These are phyloP conservation scores for Anniella stebbinsi DNA, from an alignment of 2,797 vertebrate genomes.

Conservation along the genomic window DNA sequence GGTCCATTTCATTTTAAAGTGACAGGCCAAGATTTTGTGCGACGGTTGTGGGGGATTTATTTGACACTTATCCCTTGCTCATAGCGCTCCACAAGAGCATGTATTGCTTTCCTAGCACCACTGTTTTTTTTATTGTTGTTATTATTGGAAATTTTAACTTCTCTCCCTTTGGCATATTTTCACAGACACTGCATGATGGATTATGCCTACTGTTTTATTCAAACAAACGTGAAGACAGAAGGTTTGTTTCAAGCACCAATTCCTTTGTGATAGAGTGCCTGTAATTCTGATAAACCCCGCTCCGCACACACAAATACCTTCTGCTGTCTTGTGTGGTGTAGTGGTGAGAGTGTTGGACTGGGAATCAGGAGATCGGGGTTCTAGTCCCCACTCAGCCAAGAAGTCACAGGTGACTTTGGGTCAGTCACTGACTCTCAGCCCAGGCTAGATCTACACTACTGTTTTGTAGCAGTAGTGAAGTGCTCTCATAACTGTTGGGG, in stretches of 20 bases:
- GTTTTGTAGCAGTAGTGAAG: no score
- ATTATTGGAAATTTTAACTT: slow-evolving; percentile 34
- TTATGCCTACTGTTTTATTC: slow-evolving; percentile 35
- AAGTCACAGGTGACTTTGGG: no score
- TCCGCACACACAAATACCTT: not conserved
- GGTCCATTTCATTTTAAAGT: not conserved
- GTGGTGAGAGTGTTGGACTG: no score
- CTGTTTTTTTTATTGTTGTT: slow-evolving; percentile 8
- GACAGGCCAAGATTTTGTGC: not conserved
- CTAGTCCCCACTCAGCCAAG: no score
- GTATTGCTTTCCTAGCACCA: slow-evolving; percentile 42
- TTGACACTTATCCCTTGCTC: slow-evolving; percentile 43
- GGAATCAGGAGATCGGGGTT: no score
- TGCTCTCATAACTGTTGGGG: no score
- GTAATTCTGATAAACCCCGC: not conserved
- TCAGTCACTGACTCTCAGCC: no score
- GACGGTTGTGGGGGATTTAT: slow-evolving; percentile 1
- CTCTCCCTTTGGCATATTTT: slow-evolving; percentile 43
- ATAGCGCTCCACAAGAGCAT: slow-evolving; percentile 7
- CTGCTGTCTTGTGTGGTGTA: not conserved
- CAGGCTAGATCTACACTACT: no score
- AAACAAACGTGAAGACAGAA: slow-evolving; percentile 30
- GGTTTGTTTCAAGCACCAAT: not conserved
- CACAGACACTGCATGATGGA: slow-evolving; percentile 48
- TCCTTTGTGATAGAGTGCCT: slow-evolving; percentile 18